These are phyloP conservation scores for Myripristis jacobus DNA, from an alignment of 2,797 vertebrate species.

Conservation along the genomic window DNA sequence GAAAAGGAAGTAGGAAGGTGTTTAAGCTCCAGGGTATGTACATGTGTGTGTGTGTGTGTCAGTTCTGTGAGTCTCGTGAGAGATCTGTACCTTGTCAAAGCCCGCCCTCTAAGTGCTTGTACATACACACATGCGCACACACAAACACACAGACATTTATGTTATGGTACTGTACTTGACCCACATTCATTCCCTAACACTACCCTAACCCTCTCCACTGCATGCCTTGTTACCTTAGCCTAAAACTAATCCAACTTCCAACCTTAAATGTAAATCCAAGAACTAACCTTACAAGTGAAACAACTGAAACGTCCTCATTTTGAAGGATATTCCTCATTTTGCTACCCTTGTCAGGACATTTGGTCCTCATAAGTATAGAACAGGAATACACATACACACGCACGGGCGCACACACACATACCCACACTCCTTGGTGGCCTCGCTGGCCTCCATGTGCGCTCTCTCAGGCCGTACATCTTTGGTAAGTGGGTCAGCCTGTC, in stretches of 20 bases:
- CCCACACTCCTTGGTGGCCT: slow-evolving; percentile 60
- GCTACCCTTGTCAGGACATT: too few relatives aligned
- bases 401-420: slow-evolving; percentile 29
- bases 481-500: slow-evolving; percentile 77
- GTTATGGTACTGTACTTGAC: too few relatives aligned
- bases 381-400: slow-evolving; percentile 4
- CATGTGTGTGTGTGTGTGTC: slow-evolving; percentile 27
- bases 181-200: too few relatives aligned
- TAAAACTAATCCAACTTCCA: too few relatives aligned
- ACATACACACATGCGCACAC: slow-evolving; percentile 13
- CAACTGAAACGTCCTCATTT: too few relatives aligned
- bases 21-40: slow-evolving; percentile 11
- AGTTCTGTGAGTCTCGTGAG: slow-evolving; percentile 33
- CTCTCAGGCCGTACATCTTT: slow-evolving; percentile 63
- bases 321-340: too few relatives aligned
- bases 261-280: too few relatives aligned
- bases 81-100: slow-evolving; percentile 50
- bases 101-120: slow-evolving; percentile 11
- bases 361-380: too few relatives aligned
- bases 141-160: background rate
- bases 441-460: slow-evolving; percentile 53
- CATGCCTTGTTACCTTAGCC: too few relatives aligned
- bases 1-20: slow-evolving; percentile 33
- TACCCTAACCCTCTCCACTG: too few relatives aligned
- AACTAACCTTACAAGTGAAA: too few relatives aligned